phyloP scores from a whole-genome alignment of 2,888 invertebrate genomes.

The Electrophaes corylata region DNA sequence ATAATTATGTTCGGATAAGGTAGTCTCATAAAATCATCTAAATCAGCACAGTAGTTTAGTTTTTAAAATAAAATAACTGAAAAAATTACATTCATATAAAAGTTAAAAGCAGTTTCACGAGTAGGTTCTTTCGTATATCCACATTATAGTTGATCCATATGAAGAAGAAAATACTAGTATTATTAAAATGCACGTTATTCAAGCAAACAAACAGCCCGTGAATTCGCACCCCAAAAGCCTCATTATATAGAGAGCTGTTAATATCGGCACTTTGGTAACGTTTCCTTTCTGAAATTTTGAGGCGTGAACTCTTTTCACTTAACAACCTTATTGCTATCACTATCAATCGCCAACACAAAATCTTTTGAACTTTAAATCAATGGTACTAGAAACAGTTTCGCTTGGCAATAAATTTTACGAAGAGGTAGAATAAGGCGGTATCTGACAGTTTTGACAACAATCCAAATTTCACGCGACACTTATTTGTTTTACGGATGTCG shows the following conservation, averaged over 20 bases:
- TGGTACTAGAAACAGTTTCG: constrained; percentile 22
- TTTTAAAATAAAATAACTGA: too few species aligned
- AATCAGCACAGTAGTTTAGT: too few species aligned
- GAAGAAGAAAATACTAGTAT: background rate
- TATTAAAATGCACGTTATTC: constrained; percentile 58
- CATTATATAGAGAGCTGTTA: constrained; percentile 58
- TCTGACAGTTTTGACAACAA: constrained; percentile 59
- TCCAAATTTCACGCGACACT: constrained; percentile 74
- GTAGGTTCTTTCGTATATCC: too few species aligned
- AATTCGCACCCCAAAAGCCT: constrained; percentile 60
- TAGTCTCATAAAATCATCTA: too few species aligned
- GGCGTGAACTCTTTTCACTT: constrained; percentile 58
- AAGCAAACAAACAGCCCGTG: constrained; percentile 55
- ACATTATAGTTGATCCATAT: too few species aligned
- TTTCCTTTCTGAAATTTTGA: constrained; percentile 58
- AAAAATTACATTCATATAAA: too few species aligned
- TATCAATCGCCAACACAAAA: background rate
- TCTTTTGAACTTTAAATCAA: constrained; percentile 18
- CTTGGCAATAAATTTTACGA: background rate
- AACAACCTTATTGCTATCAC: constrained; percentile 17
- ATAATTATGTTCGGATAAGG: too few species aligned
- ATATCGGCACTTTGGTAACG: constrained; percentile 60
- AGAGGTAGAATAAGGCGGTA: constrained; percentile 25
- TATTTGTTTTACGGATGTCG: constrained; percentile 71
- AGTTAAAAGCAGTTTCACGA: too few species aligned